phyloP scores from a whole-genome alignment of 92 coral and sea anemone genomes.

The Muricea muricata region DNA sequence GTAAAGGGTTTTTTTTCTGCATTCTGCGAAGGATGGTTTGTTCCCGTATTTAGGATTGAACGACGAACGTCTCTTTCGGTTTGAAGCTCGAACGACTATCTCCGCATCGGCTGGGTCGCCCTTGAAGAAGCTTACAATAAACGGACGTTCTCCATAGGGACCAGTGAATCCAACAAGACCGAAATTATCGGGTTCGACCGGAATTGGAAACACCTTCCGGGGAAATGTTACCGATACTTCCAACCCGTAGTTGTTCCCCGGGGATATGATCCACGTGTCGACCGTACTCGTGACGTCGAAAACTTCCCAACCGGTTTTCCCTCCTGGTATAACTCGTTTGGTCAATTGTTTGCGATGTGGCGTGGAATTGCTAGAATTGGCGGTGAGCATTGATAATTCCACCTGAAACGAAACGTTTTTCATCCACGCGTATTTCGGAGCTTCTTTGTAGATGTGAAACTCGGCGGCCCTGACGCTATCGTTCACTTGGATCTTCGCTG shows the following conservation, averaged over 20 bases:
- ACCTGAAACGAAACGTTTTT: conserved; percentile 25
- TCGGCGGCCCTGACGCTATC: conserved; percentile 86
- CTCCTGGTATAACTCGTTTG: conserved; percentile 18
- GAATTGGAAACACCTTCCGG: conserved; percentile 21
- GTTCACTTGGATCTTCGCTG: conserved; percentile 8
- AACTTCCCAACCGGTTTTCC: conserved; percentile 60
- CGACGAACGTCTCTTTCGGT: conserved; percentile 73
- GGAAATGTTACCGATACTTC: conserved; percentile 61
- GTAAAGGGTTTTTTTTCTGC: conserved; percentile 79
- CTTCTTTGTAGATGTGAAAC: conserved; percentile 84
- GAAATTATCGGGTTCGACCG: conserved; percentile 40
- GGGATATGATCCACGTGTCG: conserved; percentile 81
- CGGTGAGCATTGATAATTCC: not conserved
- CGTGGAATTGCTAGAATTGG: too few relatives aligned
- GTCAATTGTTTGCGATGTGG: not conserved
- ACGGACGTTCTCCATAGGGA: conserved; percentile 75
- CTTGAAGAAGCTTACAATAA: conserved; percentile 82
- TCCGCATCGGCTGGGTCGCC: conserved; percentile 76
- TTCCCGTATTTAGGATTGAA: conserved; percentile 24
- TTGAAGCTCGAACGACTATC: conserved; percentile 21
- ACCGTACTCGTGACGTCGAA: conserved; percentile 86
- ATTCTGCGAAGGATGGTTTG: conserved; percentile 22
- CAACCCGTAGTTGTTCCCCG: conserved; percentile 78
- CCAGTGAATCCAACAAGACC: conserved; percentile 54
- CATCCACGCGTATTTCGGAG: conserved; percentile 25